Evolutionary conservation across 2,888 invertebrate species (phyloP), one percentile per base, ranked within the genome.

Genomic region (Phalera bucephala): DNA sequence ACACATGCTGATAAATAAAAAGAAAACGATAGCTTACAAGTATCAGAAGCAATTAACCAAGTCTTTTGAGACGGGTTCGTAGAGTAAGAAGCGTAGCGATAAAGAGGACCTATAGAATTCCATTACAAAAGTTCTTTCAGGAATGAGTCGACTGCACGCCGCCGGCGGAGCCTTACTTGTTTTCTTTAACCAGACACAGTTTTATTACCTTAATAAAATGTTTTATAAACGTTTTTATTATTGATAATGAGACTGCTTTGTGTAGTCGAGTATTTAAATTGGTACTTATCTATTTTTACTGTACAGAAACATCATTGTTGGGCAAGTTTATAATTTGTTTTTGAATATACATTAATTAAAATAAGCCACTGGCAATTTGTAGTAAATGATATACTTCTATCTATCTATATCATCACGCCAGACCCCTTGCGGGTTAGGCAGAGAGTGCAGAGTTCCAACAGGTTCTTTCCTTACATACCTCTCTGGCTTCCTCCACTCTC

Each of bases 101-200:
- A 43, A 36, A 49, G 25, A 19, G 31, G 27, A 36, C 20, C 17
- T 39, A 37, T 31, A 23, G 36, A 31, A 52, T 52, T 45, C 49
- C 26, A 48, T 48, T 50, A 54, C 43, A 35, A 41, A 50, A 33
- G 40, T 40, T 45, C 31, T 12, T 39, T 31, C 33, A 33, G 27
- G 27, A 20, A 39, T 28, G 8, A 12, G 5, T 13, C 13, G 26
- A 11, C 31, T 31, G 11, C 28, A 32, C 25, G 36, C 30, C 39
- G 31, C 27, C 35, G 38, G 33, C 32, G 50, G 51, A 37, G 34
- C 32, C 40, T 44, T 54, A 36, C 36, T 40, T 26, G 31, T 31
- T 31, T 36, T 48, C 40, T 34, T 22, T 27, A 36, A 36, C 25
- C 19, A 46, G 43, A 44, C 45, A 11, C 8, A 10, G 17, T 28